Conservation (phyloP, 1,140 invertebrate species). For the Drosophila obscura region DNA sequence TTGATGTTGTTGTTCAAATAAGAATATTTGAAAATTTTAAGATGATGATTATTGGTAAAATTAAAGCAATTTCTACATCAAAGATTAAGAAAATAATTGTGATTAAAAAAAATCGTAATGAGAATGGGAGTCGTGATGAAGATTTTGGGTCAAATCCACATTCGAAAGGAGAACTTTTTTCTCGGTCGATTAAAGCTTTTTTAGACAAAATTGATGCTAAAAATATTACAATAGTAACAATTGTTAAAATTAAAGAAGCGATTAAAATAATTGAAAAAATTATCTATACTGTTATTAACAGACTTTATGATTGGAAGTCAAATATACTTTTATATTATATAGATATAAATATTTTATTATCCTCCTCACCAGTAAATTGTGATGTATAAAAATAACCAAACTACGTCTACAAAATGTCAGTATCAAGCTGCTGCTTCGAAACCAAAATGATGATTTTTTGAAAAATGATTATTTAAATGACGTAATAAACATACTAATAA, state of each 20-base stretch:
- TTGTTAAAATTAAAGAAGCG: conserved; percentile 31
- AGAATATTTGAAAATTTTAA: conserved; percentile 75
- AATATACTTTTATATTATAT: conserved; percentile 88
- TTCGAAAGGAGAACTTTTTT: conserved; percentile 87
- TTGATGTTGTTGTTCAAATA: conserved; percentile 80
- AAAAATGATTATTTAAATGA: conserved; percentile 85
- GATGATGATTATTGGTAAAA: conserved; percentile 60
- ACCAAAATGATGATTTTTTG: conserved; percentile 87
- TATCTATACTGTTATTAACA: conserved; percentile 55
- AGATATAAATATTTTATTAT: conserved; percentile 84
- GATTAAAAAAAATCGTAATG: conserved; percentile 87
- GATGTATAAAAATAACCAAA: conserved; percentile 88
- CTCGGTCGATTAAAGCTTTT: conserved; percentile 85
- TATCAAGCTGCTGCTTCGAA: conserved; percentile 90
- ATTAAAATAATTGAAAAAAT: conserved; percentile 49
- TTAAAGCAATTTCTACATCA: conserved; percentile 64
- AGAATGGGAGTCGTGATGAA: conserved; percentile 85
- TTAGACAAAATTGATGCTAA: conserved; percentile 84
- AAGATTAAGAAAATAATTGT: conserved; percentile 64
- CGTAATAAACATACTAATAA: conserved; percentile 86
- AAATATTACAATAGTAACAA: conserved; percentile 85
- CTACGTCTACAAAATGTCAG: conserved; percentile 90
- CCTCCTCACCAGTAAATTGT: conserved; percentile 88
- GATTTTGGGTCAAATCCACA: conserved; percentile 87
- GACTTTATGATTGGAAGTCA: conserved; percentile 83